Evolutionary conservation across 1,140 invertebrate genomes (phyloP), one percentile per base, ranked within the genome.

Genomic region (Ganaspis sp.): DNA sequence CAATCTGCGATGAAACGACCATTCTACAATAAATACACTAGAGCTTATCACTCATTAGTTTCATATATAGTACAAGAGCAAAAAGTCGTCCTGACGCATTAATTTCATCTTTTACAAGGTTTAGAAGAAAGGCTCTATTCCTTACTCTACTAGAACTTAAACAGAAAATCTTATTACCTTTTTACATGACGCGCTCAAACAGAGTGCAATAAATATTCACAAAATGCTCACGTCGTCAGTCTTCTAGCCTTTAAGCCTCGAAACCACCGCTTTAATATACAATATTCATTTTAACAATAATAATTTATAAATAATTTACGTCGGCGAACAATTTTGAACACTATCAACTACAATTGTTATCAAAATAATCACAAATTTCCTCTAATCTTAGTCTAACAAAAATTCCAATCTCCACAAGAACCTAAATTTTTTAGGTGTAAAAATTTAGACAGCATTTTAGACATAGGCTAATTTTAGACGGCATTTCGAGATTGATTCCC

Each of bases 1-100:
- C 19, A 37, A 75, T 15, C 11, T 58, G 38, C 54, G 45, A 73
- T 64, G 15, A 26, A 64, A 29, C 80, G 79, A 82, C 80, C 70
- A 82, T 79, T 84, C 83, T 85, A 85, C 82, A 89, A 89, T 89
- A 89, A 88, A 89, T 89, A 89, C 84, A 87, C 84, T 80, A 83
- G 77, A 86, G 81, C 82, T 77, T 77, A 78, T 81, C 79, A 77
- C 76, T 79, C 80, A 49, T 83, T 80, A 77, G 72, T 76, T 80
- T 81, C 70, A 40, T 49, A 17, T 82, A 84, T 82, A 79, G 80
- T 84, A 84, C 83, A 84, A 84, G 77, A 79, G 74, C 77, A 79
- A 73, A 69, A 77, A 76, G 74, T 75, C 70, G 26, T 34, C 26
- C 15, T 64, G 12, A 54, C 53, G 53, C 19, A 54, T 54, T 49